phyloP scores from a whole-genome alignment of 53 echinoderm and acorn worm species.

The Paelopatides confundens region DNA sequence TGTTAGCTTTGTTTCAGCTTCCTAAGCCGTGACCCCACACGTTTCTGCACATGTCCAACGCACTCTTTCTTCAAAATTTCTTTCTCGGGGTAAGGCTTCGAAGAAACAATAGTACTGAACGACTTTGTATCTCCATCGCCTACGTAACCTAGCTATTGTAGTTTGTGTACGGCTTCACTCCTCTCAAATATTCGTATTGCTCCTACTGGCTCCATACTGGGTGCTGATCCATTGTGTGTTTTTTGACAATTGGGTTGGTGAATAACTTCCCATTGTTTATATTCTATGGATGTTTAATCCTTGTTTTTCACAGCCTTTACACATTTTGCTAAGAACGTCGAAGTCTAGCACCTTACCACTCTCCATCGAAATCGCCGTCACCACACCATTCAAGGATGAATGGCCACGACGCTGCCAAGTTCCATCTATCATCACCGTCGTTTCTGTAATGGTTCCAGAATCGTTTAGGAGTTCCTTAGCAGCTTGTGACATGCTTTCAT shows the following conservation, averaged over 20 bases:
- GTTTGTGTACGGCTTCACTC: background rate
- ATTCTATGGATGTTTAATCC: background rate
- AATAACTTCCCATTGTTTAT: background rate
- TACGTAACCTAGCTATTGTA: background rate
- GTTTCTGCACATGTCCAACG: conserved; percentile 35
- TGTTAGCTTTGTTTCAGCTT: background rate
- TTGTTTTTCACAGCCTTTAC: conserved; percentile 20
- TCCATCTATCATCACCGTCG: background rate
- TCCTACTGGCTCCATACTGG: background rate
- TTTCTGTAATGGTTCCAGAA: too few species aligned
- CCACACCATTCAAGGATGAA: background rate
- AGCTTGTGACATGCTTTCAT: background rate
- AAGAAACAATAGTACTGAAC: background rate
- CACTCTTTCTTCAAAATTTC: background rate
- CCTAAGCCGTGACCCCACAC: background rate
- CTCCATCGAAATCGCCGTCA: conserved; percentile 3
- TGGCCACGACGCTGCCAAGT: background rate
- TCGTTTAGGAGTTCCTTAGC: background rate
- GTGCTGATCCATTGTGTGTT: background rate
- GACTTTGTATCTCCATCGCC: conserved; percentile 40
- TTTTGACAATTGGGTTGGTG: background rate
- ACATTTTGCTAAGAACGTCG: conserved; percentile 20
- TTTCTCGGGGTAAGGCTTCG: background rate
- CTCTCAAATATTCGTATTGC: background rate
- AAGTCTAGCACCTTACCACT: conserved; percentile 25